Base-by-base conservation (phyloP, 2,113 vertebrate species). In the Saimiri boliviensis region DNA sequence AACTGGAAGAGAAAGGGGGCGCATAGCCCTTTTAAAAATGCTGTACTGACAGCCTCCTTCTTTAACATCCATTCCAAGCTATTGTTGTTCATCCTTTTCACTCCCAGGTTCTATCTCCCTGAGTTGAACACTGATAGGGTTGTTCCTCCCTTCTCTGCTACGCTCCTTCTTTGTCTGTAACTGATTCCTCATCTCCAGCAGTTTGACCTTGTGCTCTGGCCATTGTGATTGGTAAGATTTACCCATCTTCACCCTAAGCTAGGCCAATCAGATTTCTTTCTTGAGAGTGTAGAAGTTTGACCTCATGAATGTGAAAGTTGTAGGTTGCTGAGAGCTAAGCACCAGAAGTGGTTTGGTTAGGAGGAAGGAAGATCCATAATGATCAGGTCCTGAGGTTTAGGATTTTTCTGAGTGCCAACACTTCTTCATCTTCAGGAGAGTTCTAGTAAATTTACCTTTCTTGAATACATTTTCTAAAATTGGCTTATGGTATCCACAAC, bases 381-480 rank as follows among this genome's bases (percentile, higher is more conserved):
- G 91, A 93, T 90, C 16, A 82, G 13, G 42, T 81, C 68, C 56
- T 89, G 45, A 68, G 10, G 13, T 80, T 73, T 94, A 58, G 27
- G 25, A 86, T 80, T 60, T 60, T 68, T 32, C 35, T 90, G 40
- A n/a, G 13, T 82, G 17, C 32, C 14, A 40, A 74, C 23, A 66
- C 17, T 86, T 83, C 32, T 27, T 21, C 87, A 19, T 68, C 14
- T 74, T 87, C 25, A 82, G 49, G 30, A 93, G 47, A 86, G 11
- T 80, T 83, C 35, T 23, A 87, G 58, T 71, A 93, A 73, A 84
- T 89, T 47, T 66, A 54, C 5, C 42, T 77, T 86, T 82, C 66
- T 92, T 89, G 58, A 84, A 56, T 73, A 93, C 25, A 35, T 70
- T 83, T 95, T 91, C 49, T 76, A 76, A 81, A 76, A 76, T 71